These are phyloP conservation scores for Trichacis sp. DNA, from an alignment of 2,888 invertebrate species.

Conservation along the genomic window DNA sequence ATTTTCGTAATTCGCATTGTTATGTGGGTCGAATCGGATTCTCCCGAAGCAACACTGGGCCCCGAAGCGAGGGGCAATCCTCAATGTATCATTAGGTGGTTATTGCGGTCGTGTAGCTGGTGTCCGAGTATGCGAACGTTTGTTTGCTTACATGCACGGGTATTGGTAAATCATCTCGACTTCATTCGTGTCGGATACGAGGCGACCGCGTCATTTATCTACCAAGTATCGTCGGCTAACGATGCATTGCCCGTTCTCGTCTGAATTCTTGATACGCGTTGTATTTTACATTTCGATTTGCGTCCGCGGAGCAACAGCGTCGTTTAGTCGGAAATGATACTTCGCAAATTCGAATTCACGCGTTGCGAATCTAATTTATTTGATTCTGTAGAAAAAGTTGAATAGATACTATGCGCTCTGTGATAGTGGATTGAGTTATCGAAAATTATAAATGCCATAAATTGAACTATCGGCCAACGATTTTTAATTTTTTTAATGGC, in stretches of 20 bases:
- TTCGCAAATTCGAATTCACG: not conserved
- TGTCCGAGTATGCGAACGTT: constrained; percentile 23
- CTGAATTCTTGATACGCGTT: constrained; percentile 20
- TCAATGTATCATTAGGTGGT: constrained; percentile 61
- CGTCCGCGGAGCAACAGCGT: not conserved
- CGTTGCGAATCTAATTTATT: no score
- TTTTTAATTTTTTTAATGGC: no score
- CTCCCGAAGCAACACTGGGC: not conserved
- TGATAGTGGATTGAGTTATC: no score
- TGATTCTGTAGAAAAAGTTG: no score
- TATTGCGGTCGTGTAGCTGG: constrained; percentile 52
- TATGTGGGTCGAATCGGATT: not conserved
- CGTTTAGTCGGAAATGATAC: not conserved
- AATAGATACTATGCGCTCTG: no score
- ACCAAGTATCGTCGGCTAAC: constrained; percentile 56
- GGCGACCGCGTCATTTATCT: constrained; percentile 65
- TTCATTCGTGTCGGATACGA: constrained; percentile 65
- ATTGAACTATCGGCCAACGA: no score
- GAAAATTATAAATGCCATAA: no score
- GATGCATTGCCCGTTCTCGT: constrained; percentile 58
- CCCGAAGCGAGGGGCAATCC: constrained; percentile 23
- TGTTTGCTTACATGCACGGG: constrained; percentile 18
- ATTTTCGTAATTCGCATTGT: no score
- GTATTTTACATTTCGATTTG: not conserved
- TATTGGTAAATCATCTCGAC: constrained; percentile 58